Evolutionary conservation across 1,140 invertebrate species (phyloP).

Genomic region (Scaptodrosophila lebanonensis): DNA sequence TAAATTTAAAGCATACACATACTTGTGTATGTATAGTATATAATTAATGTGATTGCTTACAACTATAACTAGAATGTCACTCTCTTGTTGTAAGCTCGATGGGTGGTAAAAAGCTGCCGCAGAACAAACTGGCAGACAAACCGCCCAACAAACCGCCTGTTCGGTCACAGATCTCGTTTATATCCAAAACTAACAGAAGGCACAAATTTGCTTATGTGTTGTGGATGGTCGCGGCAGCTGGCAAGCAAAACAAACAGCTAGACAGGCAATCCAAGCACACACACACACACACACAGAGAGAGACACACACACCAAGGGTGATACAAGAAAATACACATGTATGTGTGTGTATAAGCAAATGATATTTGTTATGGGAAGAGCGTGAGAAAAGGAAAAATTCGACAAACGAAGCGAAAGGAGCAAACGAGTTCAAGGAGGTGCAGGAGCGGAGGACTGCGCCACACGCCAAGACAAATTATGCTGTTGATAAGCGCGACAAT

Average conservation of each 20-base stretch:
- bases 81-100: too few species aligned
- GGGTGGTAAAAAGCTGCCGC: too few species aligned
- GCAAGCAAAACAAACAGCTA: neutral
- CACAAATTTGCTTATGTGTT: constrained; percentile 53
- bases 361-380: constrained; percentile 32
- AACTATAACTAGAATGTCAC: too few species aligned
- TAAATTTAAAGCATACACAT: too few species aligned
- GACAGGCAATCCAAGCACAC: constrained; percentile 24
- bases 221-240: neutral
- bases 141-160: neutral
- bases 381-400: constrained; percentile 52
- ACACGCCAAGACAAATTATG: constrained; percentile 72
- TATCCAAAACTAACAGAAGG: constrained; percentile 12
- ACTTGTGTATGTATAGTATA: too few species aligned
- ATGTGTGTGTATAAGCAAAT: neutral
- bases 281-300: too few species aligned
- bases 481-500: constrained; percentile 71
- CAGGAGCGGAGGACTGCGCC: constrained; percentile 29
- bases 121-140: neutral
- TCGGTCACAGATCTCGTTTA: neutral
- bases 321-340: too few species aligned
- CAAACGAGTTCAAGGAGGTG: neutral
- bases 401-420: constrained; percentile 3
- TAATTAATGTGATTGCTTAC: too few species aligned
- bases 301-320: too few species aligned